Conservation (phyloP, 2,113 vertebrate species). For the Lanius collurio region DNA sequence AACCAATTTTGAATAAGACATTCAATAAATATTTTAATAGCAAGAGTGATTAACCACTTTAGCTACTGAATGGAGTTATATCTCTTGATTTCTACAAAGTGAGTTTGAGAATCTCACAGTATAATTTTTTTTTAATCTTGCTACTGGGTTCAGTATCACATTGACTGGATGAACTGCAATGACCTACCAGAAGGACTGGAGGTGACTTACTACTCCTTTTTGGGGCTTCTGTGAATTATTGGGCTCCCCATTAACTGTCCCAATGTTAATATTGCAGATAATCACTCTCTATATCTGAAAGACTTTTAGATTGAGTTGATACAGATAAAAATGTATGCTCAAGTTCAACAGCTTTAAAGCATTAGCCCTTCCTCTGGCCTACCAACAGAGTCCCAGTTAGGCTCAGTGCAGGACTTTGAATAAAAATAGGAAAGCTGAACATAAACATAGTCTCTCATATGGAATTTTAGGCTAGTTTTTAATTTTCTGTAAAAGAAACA, state of each 20-base stretch:
- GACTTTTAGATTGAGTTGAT: neutral
- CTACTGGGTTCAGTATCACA: neutral
- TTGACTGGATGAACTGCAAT: neutral
- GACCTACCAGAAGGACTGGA: neutral
- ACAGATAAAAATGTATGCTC: neutral
- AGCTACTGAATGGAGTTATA: neutral
- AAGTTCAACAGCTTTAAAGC: neutral
- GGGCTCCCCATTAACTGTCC: neutral
- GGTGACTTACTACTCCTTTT: neutral
- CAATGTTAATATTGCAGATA: neutral
- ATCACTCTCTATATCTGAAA: neutral
- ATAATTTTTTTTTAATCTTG: neutral
- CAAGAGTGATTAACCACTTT: neutral
- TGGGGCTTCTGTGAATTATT: neutral
- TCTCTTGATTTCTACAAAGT: neutral
- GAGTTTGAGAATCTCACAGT: neutral
- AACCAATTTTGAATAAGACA: neutral
- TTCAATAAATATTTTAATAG: slow-evolving; percentile 11
- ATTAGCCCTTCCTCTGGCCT: neutral
- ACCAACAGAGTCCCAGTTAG: neutral
- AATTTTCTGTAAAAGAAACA: neutral
- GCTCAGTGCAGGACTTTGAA: neutral
- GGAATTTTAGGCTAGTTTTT: neutral
- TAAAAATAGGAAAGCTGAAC: neutral
- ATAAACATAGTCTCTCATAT: neutral